Conservation (phyloP, 2,113 vertebrate species). For the Canis aureus region DNA sequence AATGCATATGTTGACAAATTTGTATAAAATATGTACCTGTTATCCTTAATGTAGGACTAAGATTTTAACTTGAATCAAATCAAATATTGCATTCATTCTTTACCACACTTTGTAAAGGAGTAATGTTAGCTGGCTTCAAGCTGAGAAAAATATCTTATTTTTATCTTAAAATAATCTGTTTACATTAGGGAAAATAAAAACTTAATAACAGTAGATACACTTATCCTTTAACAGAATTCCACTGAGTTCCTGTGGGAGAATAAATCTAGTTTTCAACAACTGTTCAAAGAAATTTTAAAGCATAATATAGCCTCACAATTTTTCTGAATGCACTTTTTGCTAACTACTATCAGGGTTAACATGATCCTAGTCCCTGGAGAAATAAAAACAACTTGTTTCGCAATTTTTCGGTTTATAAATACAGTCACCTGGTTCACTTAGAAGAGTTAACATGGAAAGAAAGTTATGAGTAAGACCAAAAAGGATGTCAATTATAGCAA, state of each 20-base stretch:
- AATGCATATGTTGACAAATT: not conserved
- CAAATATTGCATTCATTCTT: constrained; percentile 65
- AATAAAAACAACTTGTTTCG: constrained; percentile 72
- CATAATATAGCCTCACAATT: not conserved
- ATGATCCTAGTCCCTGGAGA: constrained; percentile 37
- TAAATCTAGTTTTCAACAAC: constrained; percentile 68
- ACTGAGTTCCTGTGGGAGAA: constrained; percentile 33
- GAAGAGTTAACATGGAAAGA: constrained; percentile 52
- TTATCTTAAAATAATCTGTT: constrained; percentile 59
- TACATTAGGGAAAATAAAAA: constrained; percentile 73
- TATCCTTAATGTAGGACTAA: not conserved
- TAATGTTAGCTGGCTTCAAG: not conserved
- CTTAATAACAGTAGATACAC: not conserved
- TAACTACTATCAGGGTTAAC: constrained; percentile 58
- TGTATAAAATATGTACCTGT: not conserved
- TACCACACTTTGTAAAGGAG: constrained; percentile 1
- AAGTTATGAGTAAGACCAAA: constrained; percentile 47
- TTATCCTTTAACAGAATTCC: constrained; percentile 27
- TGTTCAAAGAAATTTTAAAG: constrained; percentile 68
- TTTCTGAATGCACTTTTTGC: constrained; percentile 66
- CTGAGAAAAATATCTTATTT: constrained; percentile 56
- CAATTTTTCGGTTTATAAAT: constrained; percentile 60
- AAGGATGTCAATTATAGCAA: not conserved
- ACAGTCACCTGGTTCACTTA: constrained; percentile 54
- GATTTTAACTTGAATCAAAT: constrained; percentile 32